A percentile compares a stretch with the other conserved stretches of the same genome.
These are phyloP conservation scores for Epinephelus malabaricus DNA, from an alignment of 2,797 vertebrate species.

Conservation along the genomic window DNA sequence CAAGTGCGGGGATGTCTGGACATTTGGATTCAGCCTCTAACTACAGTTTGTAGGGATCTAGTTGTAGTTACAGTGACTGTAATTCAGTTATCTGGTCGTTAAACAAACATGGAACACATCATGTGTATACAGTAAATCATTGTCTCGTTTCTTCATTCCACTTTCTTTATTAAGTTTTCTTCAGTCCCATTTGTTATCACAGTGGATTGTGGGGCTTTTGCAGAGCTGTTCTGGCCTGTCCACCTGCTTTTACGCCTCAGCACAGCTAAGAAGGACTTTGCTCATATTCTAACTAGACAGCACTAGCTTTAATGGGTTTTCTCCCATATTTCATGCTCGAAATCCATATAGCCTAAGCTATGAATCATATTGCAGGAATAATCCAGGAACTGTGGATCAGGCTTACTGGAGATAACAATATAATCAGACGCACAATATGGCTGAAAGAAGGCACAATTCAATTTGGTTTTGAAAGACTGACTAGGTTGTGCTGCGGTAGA, in stretches of 20 bases:
- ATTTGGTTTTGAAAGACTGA: conserved; percentile 55
- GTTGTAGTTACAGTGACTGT: not conserved
- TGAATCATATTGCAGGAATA: conserved; percentile 65
- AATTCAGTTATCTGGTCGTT: not conserved
- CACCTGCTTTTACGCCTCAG: conserved; percentile 21
- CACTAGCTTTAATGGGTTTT: conserved; percentile 54
- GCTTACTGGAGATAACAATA: conserved; percentile 55
- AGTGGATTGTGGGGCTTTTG: conserved; percentile 10
- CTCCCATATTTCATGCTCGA: conserved; percentile 50
- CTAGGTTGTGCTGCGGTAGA: conserved; percentile 12
- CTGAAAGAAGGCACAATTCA: conserved; percentile 57
- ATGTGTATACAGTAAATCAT: not conserved
- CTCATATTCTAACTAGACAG: conserved; percentile 45
- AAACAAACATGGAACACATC: not conserved
- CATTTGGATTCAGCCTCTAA: conserved; percentile 1
- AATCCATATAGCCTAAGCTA: conserved; percentile 64
- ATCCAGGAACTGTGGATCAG: conserved; percentile 63
- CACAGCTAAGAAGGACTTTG: conserved; percentile 28
- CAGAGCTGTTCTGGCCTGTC: conserved; percentile 1
- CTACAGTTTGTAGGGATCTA: not conserved
- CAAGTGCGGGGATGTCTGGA: not conserved
- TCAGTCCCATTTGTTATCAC: conserved; percentile 10
- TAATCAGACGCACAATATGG: conserved; percentile 52
- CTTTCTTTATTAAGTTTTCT: not conserved
- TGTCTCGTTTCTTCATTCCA: not conserved